Evolutionary conservation across 1,140 invertebrate species (phyloP).

Genomic region (Panonychus citri): DNA sequence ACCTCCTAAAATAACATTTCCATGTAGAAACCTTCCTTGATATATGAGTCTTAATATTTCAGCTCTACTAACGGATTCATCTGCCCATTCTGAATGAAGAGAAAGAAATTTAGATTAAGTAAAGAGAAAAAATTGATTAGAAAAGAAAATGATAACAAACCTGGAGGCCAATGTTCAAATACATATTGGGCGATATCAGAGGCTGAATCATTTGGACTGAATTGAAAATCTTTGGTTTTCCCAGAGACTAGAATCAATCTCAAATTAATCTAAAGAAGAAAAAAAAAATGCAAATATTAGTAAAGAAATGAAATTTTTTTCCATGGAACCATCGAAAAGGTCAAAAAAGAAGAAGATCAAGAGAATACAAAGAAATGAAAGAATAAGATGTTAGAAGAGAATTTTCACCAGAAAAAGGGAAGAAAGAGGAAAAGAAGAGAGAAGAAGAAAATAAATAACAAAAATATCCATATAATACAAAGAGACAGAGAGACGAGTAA

Average conservation of each 20-base stretch:
- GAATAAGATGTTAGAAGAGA: too few species aligned
- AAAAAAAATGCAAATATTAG: not conserved
- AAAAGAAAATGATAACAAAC: slow-evolving; percentile 18
- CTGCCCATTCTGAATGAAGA: slow-evolving; percentile 74
- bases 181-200: slow-evolving; percentile 95
- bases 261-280: slow-evolving; percentile 52
- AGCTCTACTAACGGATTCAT: slow-evolving; percentile 78
- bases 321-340: too few species aligned
- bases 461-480: too few species aligned
- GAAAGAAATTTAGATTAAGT: slow-evolving; percentile 18
- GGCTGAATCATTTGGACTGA: slow-evolving; percentile 82
- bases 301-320: too few species aligned
- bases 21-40: slow-evolving; percentile 95
- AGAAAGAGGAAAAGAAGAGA: too few species aligned
- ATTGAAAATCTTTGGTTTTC: slow-evolving; percentile 95
- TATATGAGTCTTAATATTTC: slow-evolving; percentile 96
- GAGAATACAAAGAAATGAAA: too few species aligned
- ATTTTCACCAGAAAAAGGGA: too few species aligned
- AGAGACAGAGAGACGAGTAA: too few species aligned
- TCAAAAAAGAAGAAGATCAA: too few species aligned
- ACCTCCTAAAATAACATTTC: slow-evolving; percentile 83
- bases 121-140: slow-evolving; percentile 12
- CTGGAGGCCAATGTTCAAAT: slow-evolving; percentile 85
- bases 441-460: too few species aligned
- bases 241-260: slow-evolving; percentile 90